A percentile compares a stretch with the other conserved stretches of the same genome.
Conservation (phyloP, 2,113 vertebrate species). For the Anolis carolinensis region DNA sequence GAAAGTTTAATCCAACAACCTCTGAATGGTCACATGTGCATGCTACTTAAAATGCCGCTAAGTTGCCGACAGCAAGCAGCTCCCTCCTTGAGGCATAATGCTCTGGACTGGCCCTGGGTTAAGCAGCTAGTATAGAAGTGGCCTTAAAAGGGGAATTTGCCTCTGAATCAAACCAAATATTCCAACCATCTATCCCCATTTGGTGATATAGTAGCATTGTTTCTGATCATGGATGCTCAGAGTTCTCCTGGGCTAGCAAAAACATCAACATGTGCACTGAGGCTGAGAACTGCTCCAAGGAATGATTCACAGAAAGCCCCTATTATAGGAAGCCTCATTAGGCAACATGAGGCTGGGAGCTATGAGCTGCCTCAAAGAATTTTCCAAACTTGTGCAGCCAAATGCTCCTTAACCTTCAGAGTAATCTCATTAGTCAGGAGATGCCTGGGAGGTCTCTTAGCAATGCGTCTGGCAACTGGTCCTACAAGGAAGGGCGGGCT, state of each 20-base stretch:
- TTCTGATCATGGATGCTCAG: not conserved
- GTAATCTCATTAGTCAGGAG: constrained; percentile 23
- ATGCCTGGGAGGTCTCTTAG: not conserved
- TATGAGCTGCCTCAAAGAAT: not conserved
- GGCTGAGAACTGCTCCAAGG: not conserved
- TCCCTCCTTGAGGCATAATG: no score
- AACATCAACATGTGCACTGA: not conserved
- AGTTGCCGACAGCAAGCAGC: no score
- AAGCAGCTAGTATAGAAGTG: no score
- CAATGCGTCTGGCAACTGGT: not conserved
- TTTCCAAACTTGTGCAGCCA: not conserved
- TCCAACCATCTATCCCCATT: not conserved
- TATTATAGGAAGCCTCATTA: constrained; percentile 29
- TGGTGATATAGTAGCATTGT: not conserved
- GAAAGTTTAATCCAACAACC: not conserved
- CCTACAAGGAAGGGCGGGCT: not conserved
- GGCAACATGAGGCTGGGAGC: constrained; percentile 4
- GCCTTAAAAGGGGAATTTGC: not conserved
- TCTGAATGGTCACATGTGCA: not conserved
- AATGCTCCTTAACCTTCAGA: constrained; percentile 15
- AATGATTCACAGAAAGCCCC: not conserved
- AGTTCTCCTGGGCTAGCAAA: not conserved
- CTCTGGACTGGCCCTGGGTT: no score
- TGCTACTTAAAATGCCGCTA: no score
- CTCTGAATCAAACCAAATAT: not conserved